Base-by-base conservation (phyloP, 2,797 vertebrate genomes). In the Xenopus petersii region DNA sequence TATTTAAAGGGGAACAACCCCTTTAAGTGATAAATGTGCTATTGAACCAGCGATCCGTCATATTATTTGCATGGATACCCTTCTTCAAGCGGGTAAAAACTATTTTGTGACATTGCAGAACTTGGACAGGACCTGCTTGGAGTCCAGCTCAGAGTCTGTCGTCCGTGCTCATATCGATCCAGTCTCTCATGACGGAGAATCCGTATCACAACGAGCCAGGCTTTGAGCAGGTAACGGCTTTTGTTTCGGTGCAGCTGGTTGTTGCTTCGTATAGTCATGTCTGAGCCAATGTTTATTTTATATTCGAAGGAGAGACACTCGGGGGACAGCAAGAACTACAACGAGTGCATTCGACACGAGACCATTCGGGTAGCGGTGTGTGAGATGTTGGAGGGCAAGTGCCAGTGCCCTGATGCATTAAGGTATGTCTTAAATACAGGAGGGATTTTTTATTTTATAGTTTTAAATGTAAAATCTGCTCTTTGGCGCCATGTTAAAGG, bases 141-240 rank as follows among this genome's bases (percentile, higher is more conserved):
- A 99, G 97, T 88, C 97, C 97, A 33, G 97, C 97, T 49, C 97
- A 99, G 87, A 98, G 97, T 63, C 97, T 99, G 87, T 99, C 97
- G 2, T 99, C 97, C 1, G 97, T 99, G 71, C 95, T 99, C 73
- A 98, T 99, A 87, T 99, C 97, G 80, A 98, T 99, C 86, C 97
- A 99, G 86, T 99, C 97, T n/a, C 88, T 99, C 80, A 99, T 99
- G 97, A 99, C 97, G 0, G 97, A 99, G 86, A 99, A 98, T 83
- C 97, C 97, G 0, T 99, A 99, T 79, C 97, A 99, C 91, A 99
- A 99, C 0, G 97, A 99, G 67, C 97, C 97, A 0, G 97, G 97
- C 80, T 99, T 99, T 71, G 97, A 99, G 83, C 97, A 99, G 95
- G 97, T 98, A 88, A 87, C 51, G 11, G 10, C 24, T 55, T n/a